Base-by-base conservation (phyloP, 2,113 vertebrate species). In the Verasper variegatus region DNA sequence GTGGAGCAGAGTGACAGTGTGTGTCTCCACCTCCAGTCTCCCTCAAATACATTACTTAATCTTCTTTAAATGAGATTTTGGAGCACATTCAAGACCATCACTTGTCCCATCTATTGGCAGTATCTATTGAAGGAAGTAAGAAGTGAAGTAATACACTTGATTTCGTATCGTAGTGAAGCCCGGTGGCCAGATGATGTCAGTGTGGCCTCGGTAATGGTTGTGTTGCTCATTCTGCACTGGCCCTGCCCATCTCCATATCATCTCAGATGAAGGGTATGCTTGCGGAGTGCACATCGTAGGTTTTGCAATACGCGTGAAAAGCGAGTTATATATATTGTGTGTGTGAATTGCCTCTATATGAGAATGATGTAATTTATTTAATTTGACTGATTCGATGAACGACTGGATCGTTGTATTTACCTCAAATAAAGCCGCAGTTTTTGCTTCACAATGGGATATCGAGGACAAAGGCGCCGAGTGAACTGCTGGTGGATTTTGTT, bases 101-200 rank as follows among this genome's bases (percentile, higher is more conserved):
- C 11, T 13, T 42, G 3, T 1, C 14, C 45, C 45, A 49, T 49
- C 14, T 13, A 3, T 47, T 47, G 45, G 15, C 12, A 13, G 3
- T 17, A 47, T 47, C 45, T 49, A 49, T 6, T 49, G 45, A 49
- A 18, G 14, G 45, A 49, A 54, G 8, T 10, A 21, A 20, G n/a
- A 9, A 54, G 45, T 17, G 14, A 10, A 31, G 0, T 17, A n/a
- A 74, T 65, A 17, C 13, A 37, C 18, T 42, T 21, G 8, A 20
- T 63, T 54, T 52, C 0, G 0, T 60, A 40, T 35, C 1, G 42
- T 18, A 17, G 18, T 80, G 2, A 1, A 31, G 9, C 6, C 2
- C 3, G 5, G 3, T 35, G 23, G 5, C 87, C 92, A 87, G 87
- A 63, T 31, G 90, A 87, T 89, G 92, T 89, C 92, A 73, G 83